Percentiles rank a stretch among this genome's conserved stretches.
phyloP scores from a whole-genome alignment of 2,113 vertebrate species.

The Okapia johnstoni region DNA sequence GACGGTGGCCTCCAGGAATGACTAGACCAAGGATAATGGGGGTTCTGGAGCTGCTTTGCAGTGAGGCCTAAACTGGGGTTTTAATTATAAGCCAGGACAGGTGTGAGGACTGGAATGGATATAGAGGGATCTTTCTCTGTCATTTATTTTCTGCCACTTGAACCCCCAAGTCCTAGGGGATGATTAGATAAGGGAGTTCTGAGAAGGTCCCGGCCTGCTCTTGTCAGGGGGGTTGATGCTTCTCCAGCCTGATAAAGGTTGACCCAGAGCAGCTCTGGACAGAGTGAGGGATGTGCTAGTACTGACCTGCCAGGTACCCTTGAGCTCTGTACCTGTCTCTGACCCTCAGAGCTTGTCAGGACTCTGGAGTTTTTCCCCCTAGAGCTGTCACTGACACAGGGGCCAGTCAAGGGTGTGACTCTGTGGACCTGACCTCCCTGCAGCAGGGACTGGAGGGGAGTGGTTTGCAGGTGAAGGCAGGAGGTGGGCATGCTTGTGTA shows the following conservation, averaged over 20 bases:
- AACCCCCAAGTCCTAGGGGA: neutral
- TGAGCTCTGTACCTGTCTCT: neutral
- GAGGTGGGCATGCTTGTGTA: neutral
- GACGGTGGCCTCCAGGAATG: neutral
- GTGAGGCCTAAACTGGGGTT: neutral
- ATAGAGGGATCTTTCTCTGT: neutral
- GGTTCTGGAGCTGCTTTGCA: neutral
- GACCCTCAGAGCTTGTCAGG: neutral
- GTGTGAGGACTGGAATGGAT: neutral
- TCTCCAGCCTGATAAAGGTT: neutral
- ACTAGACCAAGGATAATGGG: neutral
- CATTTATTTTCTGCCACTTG: neutral
- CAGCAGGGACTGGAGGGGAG: neutral
- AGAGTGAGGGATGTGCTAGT: neutral
- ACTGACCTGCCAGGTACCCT: neutral
- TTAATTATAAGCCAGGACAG: neutral
- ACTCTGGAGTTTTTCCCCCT: neutral
- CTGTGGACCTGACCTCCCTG: neutral
- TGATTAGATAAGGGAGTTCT: neutral
- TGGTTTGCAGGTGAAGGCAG: neutral
- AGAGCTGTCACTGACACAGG: neutral
- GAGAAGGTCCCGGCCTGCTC: neutral
- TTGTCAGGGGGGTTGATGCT: neutral
- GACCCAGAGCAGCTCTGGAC: neutral
- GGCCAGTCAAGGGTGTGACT: neutral